phyloP scores from a whole-genome alignment of 2,797 vertebrate species.

The Loriculus beryllinus region DNA sequence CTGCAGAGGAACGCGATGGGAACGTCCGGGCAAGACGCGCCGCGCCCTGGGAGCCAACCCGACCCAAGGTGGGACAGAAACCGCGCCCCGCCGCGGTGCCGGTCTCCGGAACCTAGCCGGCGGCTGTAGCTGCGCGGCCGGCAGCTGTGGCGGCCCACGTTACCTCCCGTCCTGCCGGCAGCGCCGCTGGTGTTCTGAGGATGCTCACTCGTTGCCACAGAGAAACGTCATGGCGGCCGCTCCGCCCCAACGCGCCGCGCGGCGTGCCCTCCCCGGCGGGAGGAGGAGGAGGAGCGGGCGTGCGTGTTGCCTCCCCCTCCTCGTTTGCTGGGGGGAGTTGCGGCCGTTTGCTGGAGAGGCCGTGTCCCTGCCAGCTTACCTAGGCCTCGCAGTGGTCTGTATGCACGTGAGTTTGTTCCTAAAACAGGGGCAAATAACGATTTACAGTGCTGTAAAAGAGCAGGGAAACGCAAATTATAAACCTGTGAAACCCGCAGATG shows the following conservation, averaged over 20 bases:
- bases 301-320: not conserved
- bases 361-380: fast-evolving
- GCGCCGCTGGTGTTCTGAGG: not conserved
- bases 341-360: not conserved
- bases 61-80: not conserved
- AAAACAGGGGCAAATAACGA: not conserved
- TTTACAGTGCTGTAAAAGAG: not conserved
- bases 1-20: not conserved
- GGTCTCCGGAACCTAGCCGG: not conserved
- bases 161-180: not conserved
- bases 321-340: fast-evolving
- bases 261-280: not conserved
- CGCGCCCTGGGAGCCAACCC: not conserved
- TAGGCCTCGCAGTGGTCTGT: not conserved
- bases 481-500: not conserved
- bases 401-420: not conserved
- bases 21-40: not conserved
- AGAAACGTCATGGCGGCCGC: not conserved
- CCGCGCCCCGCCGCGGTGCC: not conserved
- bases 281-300: not conserved
- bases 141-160: not conserved
- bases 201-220: not conserved
- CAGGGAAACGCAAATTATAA: not conserved
- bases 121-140: not conserved
- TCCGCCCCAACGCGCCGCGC: not conserved